A percentile compares a stretch with the other conserved stretches of the same genome.
phyloP scores from a whole-genome alignment of 2,797 vertebrate genomes.

The Nannoperca obscura region DNA sequence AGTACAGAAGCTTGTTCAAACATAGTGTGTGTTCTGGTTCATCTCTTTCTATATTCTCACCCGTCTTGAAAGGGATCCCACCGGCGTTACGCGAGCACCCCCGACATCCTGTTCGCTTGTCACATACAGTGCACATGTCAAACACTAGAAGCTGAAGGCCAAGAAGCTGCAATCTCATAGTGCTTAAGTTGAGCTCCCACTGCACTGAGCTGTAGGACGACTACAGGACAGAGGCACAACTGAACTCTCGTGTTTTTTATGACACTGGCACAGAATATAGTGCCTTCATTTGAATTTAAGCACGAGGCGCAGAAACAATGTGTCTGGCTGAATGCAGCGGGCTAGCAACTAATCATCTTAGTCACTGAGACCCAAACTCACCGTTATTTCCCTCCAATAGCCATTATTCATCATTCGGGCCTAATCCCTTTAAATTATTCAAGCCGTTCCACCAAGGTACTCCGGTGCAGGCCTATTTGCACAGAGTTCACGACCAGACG shows the following conservation, averaged over 20 bases:
- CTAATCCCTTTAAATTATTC: conserved; percentile 82
- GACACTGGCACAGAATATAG: conserved; percentile 45
- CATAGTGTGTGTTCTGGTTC: background rate
- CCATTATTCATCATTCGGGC: conserved; percentile 68
- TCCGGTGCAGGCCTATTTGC: conserved; percentile 60
- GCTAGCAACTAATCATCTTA: conserved; percentile 71
- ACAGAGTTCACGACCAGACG: conserved; percentile 68
- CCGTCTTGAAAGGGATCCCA: conserved; percentile 4
- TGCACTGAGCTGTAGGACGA: conserved; percentile 30
- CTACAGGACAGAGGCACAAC: conserved; percentile 12
- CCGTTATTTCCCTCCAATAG: conserved; percentile 60
- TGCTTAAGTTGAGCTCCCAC: conserved; percentile 40
- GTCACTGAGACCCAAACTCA: conserved; percentile 70
- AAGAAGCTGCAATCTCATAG: conserved; percentile 29
- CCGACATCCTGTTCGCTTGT: conserved; percentile 41
- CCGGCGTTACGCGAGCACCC: background rate
- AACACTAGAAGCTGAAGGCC: conserved; percentile 36
- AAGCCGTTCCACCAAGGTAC: conserved; percentile 69
- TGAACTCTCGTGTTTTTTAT: conserved; percentile 45
- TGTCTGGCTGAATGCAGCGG: conserved; percentile 48
- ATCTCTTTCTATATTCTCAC: conserved; percentile 15
- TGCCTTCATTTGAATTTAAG: conserved; percentile 58
- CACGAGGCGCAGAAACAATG: conserved; percentile 53
- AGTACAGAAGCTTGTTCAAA: background rate
- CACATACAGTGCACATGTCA: conserved; percentile 38